Base-by-base conservation (phyloP, 2,797 vertebrate species). In the Leuciscus waleckii region DNA sequence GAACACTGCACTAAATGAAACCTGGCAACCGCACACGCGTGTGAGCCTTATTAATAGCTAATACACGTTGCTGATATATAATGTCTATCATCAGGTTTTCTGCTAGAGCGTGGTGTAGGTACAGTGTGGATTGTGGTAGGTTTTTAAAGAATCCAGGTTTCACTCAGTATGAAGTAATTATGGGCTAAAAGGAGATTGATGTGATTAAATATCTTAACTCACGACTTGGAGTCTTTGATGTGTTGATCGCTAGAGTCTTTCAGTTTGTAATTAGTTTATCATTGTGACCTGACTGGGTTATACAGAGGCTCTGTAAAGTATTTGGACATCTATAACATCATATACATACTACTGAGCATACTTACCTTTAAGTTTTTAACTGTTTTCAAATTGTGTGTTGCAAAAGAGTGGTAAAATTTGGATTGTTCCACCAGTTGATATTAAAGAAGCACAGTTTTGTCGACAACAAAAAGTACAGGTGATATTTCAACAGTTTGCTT, bases 1-100 rank as follows among this genome's bases (percentile, higher is more conserved):
- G 46, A 51, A 82, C 86, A 77, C 89, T 81, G 89, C 86, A 85
- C 89, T 85, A 82, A 80, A 91, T 89, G 88, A 92, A 87, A 83
- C 86, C 84, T 86, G 79, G 79, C 87, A 73, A 91, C 88, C 89
- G 83, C 81, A 79, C 79, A 74, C 80, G 46, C 81, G 88, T 89
- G 83, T 86, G 88, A 71, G 88, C 86, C 77, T 87, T 90, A 87
- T 88, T 89, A 92, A 92, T 88, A 80, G 85, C 76, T 81, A 87
- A 90, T 90, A 90, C 43, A 61, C 70, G 51, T 32, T 3, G 41
- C n/a, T 90, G 91, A 92, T 89, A 74, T 92, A 88, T 69, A 81
- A 80, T 86, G 79, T 89, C 88, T 84, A 35, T 86, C 78, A 77
- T 67, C 21, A 1, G 46, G 29, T 37, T 76, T 82, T 83, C 61